Conservation (phyloP, 1,140 invertebrate species). For the Melitaea cinxia region DNA sequence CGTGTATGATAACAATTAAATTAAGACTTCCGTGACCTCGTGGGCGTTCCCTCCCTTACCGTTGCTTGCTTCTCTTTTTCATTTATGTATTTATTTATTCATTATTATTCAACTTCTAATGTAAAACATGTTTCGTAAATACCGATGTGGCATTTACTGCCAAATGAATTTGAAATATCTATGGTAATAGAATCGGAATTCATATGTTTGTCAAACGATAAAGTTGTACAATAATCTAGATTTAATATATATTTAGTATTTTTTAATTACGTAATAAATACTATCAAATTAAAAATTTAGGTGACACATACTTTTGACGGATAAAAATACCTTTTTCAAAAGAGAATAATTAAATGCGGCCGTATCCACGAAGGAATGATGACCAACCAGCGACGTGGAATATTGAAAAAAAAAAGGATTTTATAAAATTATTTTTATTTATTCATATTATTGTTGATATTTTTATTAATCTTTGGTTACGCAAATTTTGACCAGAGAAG, state of each 20-base stretch:
- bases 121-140: conserved; percentile 36
- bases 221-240: conserved; percentile 21
- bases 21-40: conserved; percentile 60
- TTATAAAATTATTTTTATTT: no score
- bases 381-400: no score
- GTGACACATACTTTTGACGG: no score
- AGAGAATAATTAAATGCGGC: no score
- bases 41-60: conserved; percentile 32
- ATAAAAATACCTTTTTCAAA: no score
- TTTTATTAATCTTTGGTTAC: no score
- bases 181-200: conserved; percentile 30
- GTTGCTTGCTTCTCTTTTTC: conserved; percentile 26
- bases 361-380: no score
- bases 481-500: no score
- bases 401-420: no score
- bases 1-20: conserved; percentile 66
- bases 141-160: conserved; percentile 34
- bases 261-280: conserved; percentile 2
- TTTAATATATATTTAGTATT: conserved; percentile 21
- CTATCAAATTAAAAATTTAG: no score
- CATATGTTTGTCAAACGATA: conserved; percentile 36
- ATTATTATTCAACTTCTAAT: conserved; percentile 28
- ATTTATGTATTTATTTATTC: conserved; percentile 20
- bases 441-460: no score
- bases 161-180: conserved; percentile 37